Percentiles rank a stretch among this genome's conserved stretches.
These are phyloP conservation scores for Esox masquinongy DNA, from an alignment of 2,797 vertebrate genomes.

Conservation along the genomic window DNA sequence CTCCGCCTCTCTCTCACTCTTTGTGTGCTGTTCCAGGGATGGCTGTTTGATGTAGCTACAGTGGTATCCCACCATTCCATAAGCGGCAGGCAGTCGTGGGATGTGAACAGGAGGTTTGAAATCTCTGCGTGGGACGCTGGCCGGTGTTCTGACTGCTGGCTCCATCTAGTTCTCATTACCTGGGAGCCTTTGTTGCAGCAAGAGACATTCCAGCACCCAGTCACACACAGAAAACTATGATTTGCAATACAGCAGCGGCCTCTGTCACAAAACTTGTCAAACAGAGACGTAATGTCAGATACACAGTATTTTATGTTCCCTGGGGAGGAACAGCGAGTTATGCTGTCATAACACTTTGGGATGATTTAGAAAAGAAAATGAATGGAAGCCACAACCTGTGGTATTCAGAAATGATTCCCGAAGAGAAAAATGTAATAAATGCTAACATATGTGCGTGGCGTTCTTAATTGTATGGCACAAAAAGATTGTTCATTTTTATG, in stretches of 20 bases:
- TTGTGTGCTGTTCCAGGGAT: neutral
- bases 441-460: neutral
- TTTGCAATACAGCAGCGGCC: conserved; percentile 21
- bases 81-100: conserved; percentile 47
- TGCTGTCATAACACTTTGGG: conserved; percentile 7
- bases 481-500: too few relatives aligned
- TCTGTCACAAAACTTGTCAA: conserved; percentile 13
- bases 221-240: conserved; percentile 25
- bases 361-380: neutral
- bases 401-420: neutral
- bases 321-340: neutral
- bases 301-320: neutral
- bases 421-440: neutral
- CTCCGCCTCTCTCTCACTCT: neutral
- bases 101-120: conserved; percentile 47
- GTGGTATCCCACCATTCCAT: conserved; percentile 26
- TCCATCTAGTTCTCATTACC: conserved; percentile 53
- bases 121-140: conserved; percentile 39
- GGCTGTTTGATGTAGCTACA: conserved; percentile 34
- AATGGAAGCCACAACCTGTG: neutral
- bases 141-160: conserved; percentile 7
- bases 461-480: neutral
- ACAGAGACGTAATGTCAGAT: neutral
- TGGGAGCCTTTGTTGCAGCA: conserved; percentile 31
- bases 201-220: conserved; percentile 26